Percentiles rank a stretch among this genome's conserved stretches.
Conservation (phyloP, 2,888 invertebrate species). For the Hetaerina titia region DNA sequence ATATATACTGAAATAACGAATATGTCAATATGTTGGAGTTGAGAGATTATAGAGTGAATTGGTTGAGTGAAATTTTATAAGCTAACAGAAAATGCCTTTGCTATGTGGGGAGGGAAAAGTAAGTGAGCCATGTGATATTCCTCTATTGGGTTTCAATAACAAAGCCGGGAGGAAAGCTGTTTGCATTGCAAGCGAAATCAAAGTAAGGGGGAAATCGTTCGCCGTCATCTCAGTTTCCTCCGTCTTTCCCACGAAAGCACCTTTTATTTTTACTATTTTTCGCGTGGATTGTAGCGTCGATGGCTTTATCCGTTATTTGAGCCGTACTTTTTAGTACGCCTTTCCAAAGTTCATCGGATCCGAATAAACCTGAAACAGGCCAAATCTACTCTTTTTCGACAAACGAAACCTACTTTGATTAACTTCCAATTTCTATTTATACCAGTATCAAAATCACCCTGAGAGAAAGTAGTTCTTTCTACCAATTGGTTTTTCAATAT, state of each 20-base stretch:
- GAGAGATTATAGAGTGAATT: conserved; percentile 2
- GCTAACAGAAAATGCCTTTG: not conserved
- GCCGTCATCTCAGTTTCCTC: not conserved
- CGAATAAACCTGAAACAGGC: conserved; percentile 20
- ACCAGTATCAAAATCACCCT: not conserved
- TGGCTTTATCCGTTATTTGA: conserved; percentile 28
- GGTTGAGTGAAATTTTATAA: not conserved
- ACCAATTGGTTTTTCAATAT: not conserved
- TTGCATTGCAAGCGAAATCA: not conserved
- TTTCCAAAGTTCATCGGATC: conserved; percentile 3
- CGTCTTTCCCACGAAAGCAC: conserved; percentile 3
- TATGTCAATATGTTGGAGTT: not conserved
- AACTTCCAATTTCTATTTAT: conserved; percentile 20
- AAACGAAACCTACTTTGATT: conserved; percentile 10
- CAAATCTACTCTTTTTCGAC: not conserved
- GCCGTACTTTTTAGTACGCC: not conserved
- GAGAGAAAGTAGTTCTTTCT: not conserved
- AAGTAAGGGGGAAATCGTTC: not conserved
- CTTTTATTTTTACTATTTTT: not conserved
- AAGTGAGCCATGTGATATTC: not conserved
- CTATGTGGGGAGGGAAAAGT: not conserved
- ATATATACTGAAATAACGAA: not conserved
- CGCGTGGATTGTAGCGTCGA: not conserved
- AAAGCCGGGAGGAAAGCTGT: not conserved
- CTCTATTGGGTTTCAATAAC: conserved; percentile 21